These are phyloP conservation scores for Syndactyla subalaris DNA, from an alignment of 2,797 vertebrate species.

Conservation along the genomic window DNA sequence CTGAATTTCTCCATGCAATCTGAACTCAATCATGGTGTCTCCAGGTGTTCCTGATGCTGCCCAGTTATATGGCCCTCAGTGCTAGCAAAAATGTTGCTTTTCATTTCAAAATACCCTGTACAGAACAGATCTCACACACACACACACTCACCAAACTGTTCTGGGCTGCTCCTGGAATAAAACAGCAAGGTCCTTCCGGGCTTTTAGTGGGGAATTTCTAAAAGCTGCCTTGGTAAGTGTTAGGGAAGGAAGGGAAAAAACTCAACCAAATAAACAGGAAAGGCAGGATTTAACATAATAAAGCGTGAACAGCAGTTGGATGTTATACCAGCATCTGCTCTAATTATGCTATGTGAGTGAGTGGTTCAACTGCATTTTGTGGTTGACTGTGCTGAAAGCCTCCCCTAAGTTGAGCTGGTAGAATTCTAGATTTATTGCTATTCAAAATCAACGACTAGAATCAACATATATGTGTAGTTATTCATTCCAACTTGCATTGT, in stretches of 20 bases:
- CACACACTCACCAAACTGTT: background rate
- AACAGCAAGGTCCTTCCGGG: rapidly evolving
- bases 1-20: background rate
- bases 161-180: background rate
- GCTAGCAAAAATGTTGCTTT: background rate
- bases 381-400: slow-evolving; percentile 60
- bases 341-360: slow-evolving; percentile 31
- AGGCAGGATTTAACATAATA: slow-evolving; percentile 36
- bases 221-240: background rate
- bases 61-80: background rate
- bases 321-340: slow-evolving; percentile 58
- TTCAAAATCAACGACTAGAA: slow-evolving; percentile 36
- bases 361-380: slow-evolving; percentile 52
- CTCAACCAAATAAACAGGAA: background rate
- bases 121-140: background rate
- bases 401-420: slow-evolving; percentile 36
- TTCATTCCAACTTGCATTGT: slow-evolving; percentile 15
- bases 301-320: slow-evolving; percentile 27
- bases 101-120: background rate
- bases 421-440: slow-evolving; percentile 54
- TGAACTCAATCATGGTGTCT: background rate
- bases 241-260: background rate
- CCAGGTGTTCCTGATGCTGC: background rate
- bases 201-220: background rate
- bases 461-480: slow-evolving; percentile 53